A percentile compares a stretch with the other conserved stretches of the same genome.
These are phyloP conservation scores for Apodemus agrarius DNA, from an alignment of 2,797 vertebrate species.

Conservation along the genomic window DNA sequence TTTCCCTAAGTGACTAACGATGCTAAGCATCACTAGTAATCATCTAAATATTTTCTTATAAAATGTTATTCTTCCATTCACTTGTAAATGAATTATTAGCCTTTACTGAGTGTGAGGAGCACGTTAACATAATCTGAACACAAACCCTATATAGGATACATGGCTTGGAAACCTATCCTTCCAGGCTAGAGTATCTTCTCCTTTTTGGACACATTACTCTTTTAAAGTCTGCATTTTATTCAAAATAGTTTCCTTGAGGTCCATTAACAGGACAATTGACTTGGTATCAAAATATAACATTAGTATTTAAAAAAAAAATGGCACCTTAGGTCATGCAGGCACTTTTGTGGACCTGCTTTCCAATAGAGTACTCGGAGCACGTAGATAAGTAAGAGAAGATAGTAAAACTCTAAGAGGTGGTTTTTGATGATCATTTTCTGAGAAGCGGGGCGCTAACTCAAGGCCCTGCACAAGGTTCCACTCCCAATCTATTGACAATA, in stretches of 20 bases:
- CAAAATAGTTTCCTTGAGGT: constrained; percentile 28
- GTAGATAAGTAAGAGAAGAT: constrained; percentile 17
- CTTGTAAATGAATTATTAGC: constrained; percentile 33
- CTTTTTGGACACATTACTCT: neutral
- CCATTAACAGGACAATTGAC: constrained; percentile 40
- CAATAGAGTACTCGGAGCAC: neutral
- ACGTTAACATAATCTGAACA: constrained; percentile 35
- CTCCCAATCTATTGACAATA: neutral
- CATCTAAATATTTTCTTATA: constrained; percentile 55
- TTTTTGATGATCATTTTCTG: neutral
- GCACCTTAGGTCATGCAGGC: neutral
- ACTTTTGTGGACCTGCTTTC: neutral
- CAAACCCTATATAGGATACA: neutral
- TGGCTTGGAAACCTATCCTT: constrained; percentile 26
- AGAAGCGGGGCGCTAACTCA: neutral
- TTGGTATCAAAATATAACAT: constrained; percentile 53
- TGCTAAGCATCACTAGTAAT: constrained; percentile 12
- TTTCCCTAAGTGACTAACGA: constrained; percentile 54
- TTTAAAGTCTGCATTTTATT: neutral
- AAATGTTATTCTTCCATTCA: constrained; percentile 14
- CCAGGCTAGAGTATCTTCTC: neutral
- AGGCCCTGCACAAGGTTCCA: neutral
- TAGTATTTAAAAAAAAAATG: constrained; percentile 33
- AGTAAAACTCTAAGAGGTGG: constrained; percentile 38
- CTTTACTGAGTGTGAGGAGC: constrained; percentile 31